These are phyloP conservation scores for Rhinogobius similis DNA, from an alignment of 2,113 vertebrate species.

Conservation along the genomic window DNA sequence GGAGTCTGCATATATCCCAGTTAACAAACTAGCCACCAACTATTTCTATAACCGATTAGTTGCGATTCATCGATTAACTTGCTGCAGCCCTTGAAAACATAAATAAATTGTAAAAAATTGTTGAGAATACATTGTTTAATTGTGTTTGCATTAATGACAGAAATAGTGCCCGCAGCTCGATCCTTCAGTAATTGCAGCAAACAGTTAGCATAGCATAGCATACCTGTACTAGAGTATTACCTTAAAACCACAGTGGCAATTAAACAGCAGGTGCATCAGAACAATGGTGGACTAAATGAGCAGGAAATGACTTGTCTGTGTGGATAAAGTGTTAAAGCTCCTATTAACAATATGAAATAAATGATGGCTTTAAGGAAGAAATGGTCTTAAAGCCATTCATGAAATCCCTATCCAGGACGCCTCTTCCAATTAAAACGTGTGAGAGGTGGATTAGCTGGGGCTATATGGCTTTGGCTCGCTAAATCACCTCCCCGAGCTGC, in stretches of 20 bases:
- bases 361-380: constrained; percentile 76
- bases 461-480: constrained; percentile 77
- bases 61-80: too few species aligned
- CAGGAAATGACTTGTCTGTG: constrained; percentile 62
- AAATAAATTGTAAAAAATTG: too few species aligned
- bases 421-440: constrained; percentile 81
- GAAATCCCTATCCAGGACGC: constrained; percentile 77
- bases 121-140: not conserved
- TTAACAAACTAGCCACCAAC: too few species aligned
- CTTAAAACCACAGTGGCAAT: constrained; percentile 43
- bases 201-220: not conserved
- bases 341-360: constrained; percentile 74
- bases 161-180: not conserved
- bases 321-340: constrained; percentile 74
- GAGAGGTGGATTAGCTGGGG: constrained; percentile 80
- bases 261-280: constrained; percentile 53
- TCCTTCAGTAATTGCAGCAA: not conserved
- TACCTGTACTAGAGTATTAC: not conserved
- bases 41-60: too few species aligned
- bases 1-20: too few species aligned
- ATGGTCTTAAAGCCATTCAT: constrained; percentile 79
- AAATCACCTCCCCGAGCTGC: constrained; percentile 78
- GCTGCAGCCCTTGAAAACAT: too few species aligned
- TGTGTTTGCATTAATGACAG: not conserved
- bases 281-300: constrained; percentile 61